Conservation (phyloP, 2,113 vertebrate species). For the Lanius ludovicianus region DNA sequence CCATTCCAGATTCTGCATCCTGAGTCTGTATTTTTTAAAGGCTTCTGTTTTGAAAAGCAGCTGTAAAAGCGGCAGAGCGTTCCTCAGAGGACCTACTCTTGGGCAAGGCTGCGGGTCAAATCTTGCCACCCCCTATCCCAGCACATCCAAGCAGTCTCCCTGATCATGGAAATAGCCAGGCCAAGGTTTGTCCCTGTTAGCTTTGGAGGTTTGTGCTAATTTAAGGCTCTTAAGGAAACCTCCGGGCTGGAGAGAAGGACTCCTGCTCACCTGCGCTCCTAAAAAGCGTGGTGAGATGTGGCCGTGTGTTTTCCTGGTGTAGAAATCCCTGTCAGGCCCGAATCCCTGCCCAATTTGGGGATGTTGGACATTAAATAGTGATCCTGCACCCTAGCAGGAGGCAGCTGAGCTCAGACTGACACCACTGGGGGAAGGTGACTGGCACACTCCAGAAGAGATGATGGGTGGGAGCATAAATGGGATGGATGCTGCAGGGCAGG, state of each 20-base stretch:
- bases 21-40: not conserved
- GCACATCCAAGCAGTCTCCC: not conserved
- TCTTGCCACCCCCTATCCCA: not conserved
- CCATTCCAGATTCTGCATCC: not conserved
- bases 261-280: not conserved
- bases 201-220: not conserved
- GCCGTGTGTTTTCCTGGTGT: not conserved
- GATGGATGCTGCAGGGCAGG: not conserved
- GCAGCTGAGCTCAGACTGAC: not conserved
- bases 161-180: not conserved
- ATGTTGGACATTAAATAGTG: not conserved
- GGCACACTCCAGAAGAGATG: not conserved
- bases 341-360: not conserved
- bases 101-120: not conserved
- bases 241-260: not conserved
- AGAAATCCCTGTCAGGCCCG: not conserved
- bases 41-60: constrained; percentile 2
- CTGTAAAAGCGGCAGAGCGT: not conserved
- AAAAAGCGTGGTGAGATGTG: rapidly evolving
- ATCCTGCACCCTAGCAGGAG: not conserved
- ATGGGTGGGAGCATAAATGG: not conserved
- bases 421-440: not conserved
- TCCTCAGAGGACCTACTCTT: not conserved
- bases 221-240: not conserved
- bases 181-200: not conserved